Evolutionary conservation across 1,140 invertebrate species (phyloP).

Genomic region (Notospermus geniculatus): DNA sequence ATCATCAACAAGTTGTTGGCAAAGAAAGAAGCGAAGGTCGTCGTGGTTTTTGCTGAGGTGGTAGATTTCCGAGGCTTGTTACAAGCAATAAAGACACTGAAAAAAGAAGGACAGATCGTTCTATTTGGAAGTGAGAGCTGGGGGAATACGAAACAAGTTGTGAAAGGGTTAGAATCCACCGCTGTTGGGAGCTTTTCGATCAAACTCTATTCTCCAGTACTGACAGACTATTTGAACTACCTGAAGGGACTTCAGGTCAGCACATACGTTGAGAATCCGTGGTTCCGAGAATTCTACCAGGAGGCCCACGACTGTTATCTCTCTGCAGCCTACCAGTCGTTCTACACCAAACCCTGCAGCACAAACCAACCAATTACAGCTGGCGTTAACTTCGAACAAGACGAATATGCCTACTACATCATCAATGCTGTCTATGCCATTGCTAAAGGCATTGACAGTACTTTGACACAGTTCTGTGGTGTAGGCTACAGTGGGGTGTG

Average conservation of each 20-base stretch:
- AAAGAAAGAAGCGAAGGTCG: constrained; percentile 29
- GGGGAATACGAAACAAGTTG: constrained; percentile 29
- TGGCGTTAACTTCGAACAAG: constrained; percentile 33
- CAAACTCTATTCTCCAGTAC: constrained; percentile 19
- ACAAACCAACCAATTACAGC: constrained; percentile 21
- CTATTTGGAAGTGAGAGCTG: constrained; percentile 43
- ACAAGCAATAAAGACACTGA: constrained; percentile 20
- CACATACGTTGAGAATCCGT: constrained; percentile 44
- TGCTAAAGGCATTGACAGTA: constrained; percentile 35
- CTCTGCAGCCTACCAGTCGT: constrained; percentile 26
- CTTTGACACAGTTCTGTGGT: constrained; percentile 40
- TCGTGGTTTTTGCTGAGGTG: constrained; percentile 27
- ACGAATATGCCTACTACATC: constrained; percentile 29
- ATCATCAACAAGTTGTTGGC: constrained; percentile 25
- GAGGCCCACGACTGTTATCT: constrained; percentile 37
- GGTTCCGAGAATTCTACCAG: constrained; percentile 49
- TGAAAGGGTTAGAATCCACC: constrained; percentile 26
- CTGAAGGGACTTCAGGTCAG: constrained; percentile 30
- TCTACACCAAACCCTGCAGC: constrained; percentile 29
- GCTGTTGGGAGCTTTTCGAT: constrained; percentile 37
- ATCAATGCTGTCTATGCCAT: constrained; percentile 42
- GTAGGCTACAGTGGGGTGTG: constrained; percentile 35
- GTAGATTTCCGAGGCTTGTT: constrained; percentile 25
- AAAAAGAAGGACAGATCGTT: constrained; percentile 23
- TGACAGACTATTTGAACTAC: constrained; percentile 31